Conservation (phyloP, 2,888 invertebrate genomes). For the Rhogogaster chlorosoma region DNA sequence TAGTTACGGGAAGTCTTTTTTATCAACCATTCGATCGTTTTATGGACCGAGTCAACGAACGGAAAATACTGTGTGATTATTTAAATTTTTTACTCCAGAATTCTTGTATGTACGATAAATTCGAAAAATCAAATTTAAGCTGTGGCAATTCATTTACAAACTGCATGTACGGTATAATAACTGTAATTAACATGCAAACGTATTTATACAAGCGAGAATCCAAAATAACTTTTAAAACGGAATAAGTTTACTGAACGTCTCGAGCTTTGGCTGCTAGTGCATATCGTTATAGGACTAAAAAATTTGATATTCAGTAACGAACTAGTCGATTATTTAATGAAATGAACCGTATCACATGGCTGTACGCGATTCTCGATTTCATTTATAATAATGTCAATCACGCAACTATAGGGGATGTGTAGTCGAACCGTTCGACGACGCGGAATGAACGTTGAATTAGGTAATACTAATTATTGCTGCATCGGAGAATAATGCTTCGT, state of each 20-base stretch:
- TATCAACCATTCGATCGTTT: background rate
- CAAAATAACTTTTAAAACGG: conserved; percentile 19
- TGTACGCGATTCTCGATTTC: background rate
- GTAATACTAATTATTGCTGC: background rate
- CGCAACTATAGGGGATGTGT: background rate
- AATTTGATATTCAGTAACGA: background rate
- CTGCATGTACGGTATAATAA: conserved; percentile 35
- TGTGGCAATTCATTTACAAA: conserved; percentile 30
- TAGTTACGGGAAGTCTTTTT: background rate
- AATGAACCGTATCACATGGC: background rate
- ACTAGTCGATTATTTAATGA: background rate
- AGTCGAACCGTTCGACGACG: background rate
- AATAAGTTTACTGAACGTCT: conserved; percentile 2
- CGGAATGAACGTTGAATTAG: background rate
- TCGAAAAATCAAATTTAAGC: background rate
- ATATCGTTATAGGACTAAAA: background rate
- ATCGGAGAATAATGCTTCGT: background rate
- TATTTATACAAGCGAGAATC: conserved; percentile 17
- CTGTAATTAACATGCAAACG: conserved; percentile 34
- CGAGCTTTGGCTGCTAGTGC: background rate
- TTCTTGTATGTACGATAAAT: background rate
- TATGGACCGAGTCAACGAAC: background rate
- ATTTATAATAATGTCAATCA: background rate
- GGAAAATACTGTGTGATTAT: background rate
- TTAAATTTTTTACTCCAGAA: background rate